A percentile compares a stretch with the other conserved stretches of the same genome.
These are phyloP conservation scores for Spodoptera picta DNA, from an alignment of 2,888 invertebrate species.

Conservation along the genomic window DNA sequence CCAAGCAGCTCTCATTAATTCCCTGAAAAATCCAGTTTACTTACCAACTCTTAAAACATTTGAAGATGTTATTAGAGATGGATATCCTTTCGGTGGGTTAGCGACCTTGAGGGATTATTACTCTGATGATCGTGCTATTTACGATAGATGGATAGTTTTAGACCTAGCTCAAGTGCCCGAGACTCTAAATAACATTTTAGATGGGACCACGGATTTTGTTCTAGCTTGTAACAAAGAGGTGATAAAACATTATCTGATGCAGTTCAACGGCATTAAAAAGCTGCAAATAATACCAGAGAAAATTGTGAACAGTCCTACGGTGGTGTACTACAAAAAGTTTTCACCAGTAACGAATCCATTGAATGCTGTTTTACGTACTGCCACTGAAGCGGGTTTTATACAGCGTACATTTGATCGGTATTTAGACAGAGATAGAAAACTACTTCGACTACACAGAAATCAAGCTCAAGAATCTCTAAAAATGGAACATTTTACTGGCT, in stretches of 20 bases:
- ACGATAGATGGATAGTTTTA: conserved; percentile 65
- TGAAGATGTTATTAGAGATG: conserved; percentile 55
- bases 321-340: conserved; percentile 69
- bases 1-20: conserved; percentile 69
- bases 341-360: conserved; percentile 64
- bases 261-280: conserved; percentile 60
- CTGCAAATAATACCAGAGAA: conserved; percentile 73
- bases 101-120: conserved; percentile 67
- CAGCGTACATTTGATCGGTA: conserved; percentile 59
- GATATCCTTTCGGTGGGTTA: conserved; percentile 67
- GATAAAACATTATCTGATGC: conserved; percentile 61
- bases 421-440: conserved; percentile 46
- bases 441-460: conserved; percentile 40
- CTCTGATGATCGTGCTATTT: conserved; percentile 62
- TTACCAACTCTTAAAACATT: conserved; percentile 59
- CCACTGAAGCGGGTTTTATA: conserved; percentile 68
- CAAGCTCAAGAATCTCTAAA: conserved; percentile 50
- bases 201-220: conserved; percentile 66
- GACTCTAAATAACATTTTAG: conserved; percentile 62
- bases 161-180: conserved; percentile 44
- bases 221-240: conserved; percentile 69
- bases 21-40: conserved; percentile 64
- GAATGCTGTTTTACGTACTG: conserved; percentile 59
- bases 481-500: conserved; percentile 63
- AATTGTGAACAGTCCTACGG: conserved; percentile 72